Conservation (phyloP, 2,888 invertebrate genomes). For the Agrypnus murinus region DNA sequence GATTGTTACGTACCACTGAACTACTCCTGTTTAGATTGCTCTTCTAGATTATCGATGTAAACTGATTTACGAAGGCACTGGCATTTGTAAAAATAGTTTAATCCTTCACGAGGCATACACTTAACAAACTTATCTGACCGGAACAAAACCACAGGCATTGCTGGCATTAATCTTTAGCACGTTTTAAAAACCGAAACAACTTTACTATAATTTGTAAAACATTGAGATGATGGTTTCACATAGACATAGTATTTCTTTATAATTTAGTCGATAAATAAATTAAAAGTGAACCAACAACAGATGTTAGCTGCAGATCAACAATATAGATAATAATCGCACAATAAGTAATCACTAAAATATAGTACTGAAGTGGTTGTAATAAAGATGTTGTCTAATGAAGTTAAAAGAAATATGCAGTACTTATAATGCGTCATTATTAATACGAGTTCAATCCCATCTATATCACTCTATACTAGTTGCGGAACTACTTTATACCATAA, state of each 20-base stretch:
- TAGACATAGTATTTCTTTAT: conserved; percentile 1
- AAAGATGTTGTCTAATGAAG: conserved; percentile 19
- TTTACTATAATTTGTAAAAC: conserved; percentile 14
- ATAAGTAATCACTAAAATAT: conserved; percentile 27
- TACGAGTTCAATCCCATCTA: neutral
- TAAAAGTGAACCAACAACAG: conserved; percentile 11
- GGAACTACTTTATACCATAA: no score
- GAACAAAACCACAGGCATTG: conserved; percentile 20
- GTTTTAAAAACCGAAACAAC: neutral
- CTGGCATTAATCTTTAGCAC: neutral
- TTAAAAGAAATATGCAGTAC: conserved; percentile 11
- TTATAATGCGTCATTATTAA: neutral
- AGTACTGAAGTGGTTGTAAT: conserved; percentile 2
- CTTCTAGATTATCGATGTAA: no score
- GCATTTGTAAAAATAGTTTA: neutral
- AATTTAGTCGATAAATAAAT: neutral
- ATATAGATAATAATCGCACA: neutral
- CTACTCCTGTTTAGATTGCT: no score
- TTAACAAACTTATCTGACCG: conserved; percentile 13
- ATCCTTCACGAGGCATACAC: neutral
- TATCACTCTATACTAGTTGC: neutral
- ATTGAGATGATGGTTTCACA: neutral
- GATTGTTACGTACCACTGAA: no score
- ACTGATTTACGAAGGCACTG: no score
- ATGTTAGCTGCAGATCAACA: conserved; percentile 6